Conservation (phyloP, 2,797 vertebrate species). For the Lemur catta region DNA sequence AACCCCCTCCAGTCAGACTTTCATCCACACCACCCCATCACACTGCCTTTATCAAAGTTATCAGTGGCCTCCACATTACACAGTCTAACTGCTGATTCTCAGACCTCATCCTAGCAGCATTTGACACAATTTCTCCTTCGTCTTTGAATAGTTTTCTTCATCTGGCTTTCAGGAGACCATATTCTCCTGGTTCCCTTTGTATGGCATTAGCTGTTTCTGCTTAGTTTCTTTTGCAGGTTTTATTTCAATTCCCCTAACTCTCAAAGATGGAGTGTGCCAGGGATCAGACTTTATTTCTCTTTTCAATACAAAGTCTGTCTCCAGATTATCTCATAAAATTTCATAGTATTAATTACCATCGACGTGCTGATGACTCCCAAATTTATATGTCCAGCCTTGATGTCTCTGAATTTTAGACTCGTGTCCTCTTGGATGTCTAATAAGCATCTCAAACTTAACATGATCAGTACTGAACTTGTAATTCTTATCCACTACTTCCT, state of each 20-base stretch:
- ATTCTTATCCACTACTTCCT: background rate
- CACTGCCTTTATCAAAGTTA: background rate
- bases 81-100: background rate
- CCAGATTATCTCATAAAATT: background rate
- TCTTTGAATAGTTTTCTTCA: constrained; percentile 11
- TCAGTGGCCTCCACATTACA: background rate
- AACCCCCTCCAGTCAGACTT: background rate
- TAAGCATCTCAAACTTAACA: background rate
- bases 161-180: background rate
- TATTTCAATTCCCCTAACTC: background rate
- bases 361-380: background rate
- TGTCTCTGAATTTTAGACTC: background rate
- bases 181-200: background rate
- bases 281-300: background rate
- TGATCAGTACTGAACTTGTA: background rate
- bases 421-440: background rate
- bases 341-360: background rate
- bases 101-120: background rate
- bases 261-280: background rate
- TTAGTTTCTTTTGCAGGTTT: background rate
- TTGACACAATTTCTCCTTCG: background rate
- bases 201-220: background rate
- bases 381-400: background rate
- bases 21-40: background rate
- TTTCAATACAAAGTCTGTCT: background rate